Base-by-base conservation (phyloP, 1,140 invertebrate species). In the Camponotus vicinus region DNA sequence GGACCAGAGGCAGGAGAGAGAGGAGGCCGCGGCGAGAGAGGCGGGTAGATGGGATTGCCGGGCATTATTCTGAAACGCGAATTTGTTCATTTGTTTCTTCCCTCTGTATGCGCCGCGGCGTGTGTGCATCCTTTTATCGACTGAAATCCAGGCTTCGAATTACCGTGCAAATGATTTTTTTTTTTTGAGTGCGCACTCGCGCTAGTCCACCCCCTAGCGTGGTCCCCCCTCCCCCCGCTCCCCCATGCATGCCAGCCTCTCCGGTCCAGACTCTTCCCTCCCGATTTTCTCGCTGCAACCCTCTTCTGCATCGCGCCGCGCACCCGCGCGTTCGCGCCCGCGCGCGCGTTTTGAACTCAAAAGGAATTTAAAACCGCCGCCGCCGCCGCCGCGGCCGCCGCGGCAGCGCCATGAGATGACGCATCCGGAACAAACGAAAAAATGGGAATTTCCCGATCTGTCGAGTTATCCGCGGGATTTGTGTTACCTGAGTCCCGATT, bases 21-120 rank as follows among this genome's bases (percentile, higher is more conserved):
- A 49, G 64, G 73, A 69, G 80, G 40, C 27, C 76, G 78, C 76
- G 69, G 86, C 70, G 90, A 86, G 88, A 86, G 90, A 87, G 88
- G 89, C 91, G 92, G 92, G 92, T 95, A 93, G 94, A 95, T 94
- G 94, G 94, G 94, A 94, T 95, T 95, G 94, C 94, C 94, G 92
- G 94, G 94, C 93, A 95, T 95, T 95, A 95, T 95, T 95, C 94
- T 94, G 94, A 95, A 95, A 95, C 94, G 94, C 92, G 94, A 95
- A 94, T 95, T 95, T 95, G 94, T 95, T 95, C 94, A 95, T 95
- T 95, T 95, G 94, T 95, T 95, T 95, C 94, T 95, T 95, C 92
- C 93, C 94, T 94, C 94, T 95, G 94, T 94, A 93, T 95, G 95
- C 93, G 92, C 92, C 92, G 93, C 92, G 93, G 93, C 92, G 92